Evolutionary conservation across 2,113 vertebrate species (phyloP).

Genomic region (Chauna torquata): DNA sequence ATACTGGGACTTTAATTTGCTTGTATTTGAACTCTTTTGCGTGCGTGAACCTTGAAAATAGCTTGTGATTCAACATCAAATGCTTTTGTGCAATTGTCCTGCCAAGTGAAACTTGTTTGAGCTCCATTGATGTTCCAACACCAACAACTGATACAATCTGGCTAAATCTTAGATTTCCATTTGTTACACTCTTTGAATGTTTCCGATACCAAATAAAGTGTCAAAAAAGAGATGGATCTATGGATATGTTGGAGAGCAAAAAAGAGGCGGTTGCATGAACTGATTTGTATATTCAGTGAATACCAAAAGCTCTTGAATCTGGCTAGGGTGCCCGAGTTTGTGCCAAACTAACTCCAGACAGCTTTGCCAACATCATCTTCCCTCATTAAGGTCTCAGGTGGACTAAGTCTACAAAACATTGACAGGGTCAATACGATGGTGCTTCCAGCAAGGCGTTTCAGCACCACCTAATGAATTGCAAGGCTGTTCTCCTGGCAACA

Average conservation of each 20-base stretch:
- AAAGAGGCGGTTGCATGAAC: background rate
- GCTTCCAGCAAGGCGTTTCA: constrained; percentile 13
- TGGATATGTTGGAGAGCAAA: background rate
- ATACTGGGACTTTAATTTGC: constrained; percentile 22
- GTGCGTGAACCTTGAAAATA: constrained; percentile 40
- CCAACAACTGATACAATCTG: constrained; percentile 55
- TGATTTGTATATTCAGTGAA: background rate
- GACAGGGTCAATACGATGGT: background rate
- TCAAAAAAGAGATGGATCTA: constrained; percentile 17
- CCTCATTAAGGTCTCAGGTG: background rate
- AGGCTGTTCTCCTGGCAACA: background rate
- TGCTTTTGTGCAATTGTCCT: constrained; percentile 25
- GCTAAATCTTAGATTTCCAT: constrained; percentile 44
- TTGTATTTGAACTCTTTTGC: constrained; percentile 27
- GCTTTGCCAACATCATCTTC: background rate
- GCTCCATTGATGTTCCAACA: constrained; percentile 38
- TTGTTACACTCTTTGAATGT: background rate
- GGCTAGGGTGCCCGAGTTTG: background rate
- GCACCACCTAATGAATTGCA: constrained; percentile 29
- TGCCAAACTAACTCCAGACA: background rate
- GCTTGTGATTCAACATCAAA: constrained; percentile 28
- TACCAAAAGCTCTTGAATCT: background rate
- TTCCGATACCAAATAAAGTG: constrained; percentile 28
- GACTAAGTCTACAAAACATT: background rate
- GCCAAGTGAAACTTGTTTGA: constrained; percentile 59